These are phyloP conservation scores for Tenebrosternarchus preto DNA, from an alignment of 2,113 vertebrate species.

Conservation along the genomic window DNA sequence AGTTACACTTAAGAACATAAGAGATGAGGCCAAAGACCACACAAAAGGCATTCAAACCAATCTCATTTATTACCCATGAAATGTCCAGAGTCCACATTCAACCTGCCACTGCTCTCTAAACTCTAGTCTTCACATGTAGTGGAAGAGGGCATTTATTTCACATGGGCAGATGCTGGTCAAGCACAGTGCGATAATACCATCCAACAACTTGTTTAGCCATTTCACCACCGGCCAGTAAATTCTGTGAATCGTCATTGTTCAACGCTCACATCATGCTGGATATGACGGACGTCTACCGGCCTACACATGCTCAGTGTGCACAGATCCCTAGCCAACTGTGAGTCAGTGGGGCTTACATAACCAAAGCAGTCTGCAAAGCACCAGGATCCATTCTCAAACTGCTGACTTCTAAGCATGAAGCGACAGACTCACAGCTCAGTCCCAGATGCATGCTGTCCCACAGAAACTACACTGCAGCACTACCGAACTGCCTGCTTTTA, in stretches of 20 bases:
- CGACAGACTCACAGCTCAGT: not conserved
- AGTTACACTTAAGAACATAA: not conserved
- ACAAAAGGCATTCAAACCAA: not conserved
- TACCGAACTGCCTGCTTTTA: too few relatives aligned
- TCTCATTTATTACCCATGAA: not conserved
- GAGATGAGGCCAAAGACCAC: not conserved
- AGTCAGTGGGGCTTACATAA: slow-evolving; percentile 26
- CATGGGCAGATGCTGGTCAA: too few relatives aligned
- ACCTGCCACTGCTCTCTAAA: not conserved
- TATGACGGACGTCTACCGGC: not conserved
- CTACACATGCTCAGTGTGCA: not conserved
- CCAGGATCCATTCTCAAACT: slow-evolving; percentile 1
- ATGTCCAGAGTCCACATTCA: not conserved
- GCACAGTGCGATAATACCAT: too few relatives aligned
- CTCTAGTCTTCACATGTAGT: not conserved
- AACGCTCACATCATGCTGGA: not conserved
- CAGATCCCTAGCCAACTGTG: not conserved
- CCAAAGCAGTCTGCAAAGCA: slow-evolving; percentile 1
- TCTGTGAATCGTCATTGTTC: too few relatives aligned
- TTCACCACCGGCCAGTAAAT: too few relatives aligned
- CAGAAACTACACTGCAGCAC: not conserved
- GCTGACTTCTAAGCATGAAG: not conserved
- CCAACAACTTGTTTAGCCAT: too few relatives aligned
- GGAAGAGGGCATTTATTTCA: not conserved
- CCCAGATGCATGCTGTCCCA: not conserved